Base-by-base conservation (phyloP, 2,113 vertebrate genomes). In the Pleuronectes platessa region DNA sequence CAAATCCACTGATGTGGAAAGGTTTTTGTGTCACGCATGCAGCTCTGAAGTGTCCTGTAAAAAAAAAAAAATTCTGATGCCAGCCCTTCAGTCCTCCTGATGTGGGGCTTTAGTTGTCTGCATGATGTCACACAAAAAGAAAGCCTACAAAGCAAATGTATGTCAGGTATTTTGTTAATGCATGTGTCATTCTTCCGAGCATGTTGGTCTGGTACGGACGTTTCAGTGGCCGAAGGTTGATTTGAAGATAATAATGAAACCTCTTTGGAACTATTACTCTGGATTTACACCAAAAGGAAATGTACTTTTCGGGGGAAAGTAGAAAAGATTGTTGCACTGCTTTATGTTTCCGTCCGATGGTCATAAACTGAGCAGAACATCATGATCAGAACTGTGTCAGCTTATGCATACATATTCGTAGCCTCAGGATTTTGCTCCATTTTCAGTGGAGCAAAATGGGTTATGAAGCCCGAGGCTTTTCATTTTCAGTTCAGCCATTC, bases 391-490 rank as follows among this genome's bases (percentile, higher is more conserved):
- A 82, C n/a, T 74, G 76, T 87, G 74, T 86, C 78, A 81, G 70
- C 51, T 64, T 82, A 66, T 89, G 65, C 71, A 81, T 78, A 68
- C 64, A 80, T 61, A 65, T 86, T 86, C 73, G 86, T 88, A 86
- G 84, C 92, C 86, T 60, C 45, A 58, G 81, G 88, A 85, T 76
- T 87, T 74, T 90, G 89, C 76, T 89, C 89, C 61, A 92, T 78
- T 90, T 92, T 89, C 61, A 83, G 6, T 76, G 21, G 40, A 80
- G 81, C 68, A 84, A 91, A 91, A 85, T 91, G 66, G 89, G 88
- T 89, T 89, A 86, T 45, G 23, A 21, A 37, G 62, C 90, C 79
- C 23, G 14, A 71, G 82, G 89, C 83, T 54, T 31, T 79, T 82
- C n/a, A 66, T 86, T 89, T 87, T 80, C 72, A 80, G 51, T 85